Base-by-base conservation (phyloP, 1,140 invertebrate genomes). In the Habropoda laboriosa region DNA sequence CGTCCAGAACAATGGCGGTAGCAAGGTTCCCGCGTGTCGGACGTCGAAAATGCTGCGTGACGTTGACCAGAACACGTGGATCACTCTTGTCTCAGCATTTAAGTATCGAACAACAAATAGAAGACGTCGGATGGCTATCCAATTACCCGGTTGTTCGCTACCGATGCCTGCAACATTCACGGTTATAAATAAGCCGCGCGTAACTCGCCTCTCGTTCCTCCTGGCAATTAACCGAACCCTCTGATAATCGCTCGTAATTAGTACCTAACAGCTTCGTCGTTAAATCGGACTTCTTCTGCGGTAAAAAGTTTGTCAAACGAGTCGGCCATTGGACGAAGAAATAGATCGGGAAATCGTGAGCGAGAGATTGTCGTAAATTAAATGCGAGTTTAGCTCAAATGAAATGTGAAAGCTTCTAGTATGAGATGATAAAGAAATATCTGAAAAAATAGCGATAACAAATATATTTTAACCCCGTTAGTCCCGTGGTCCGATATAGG, bases 41-140 rank as follows among this genome's bases (percentile, higher is more conserved):
- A 67, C 79, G 78, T 81, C 73, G 76, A 83, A 79, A 80, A 86
- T 66, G 70, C 73, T 74, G 64, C 78, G n/a, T 86, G 87, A 91
- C 73, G 79, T 58, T 86, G 79, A 84, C 87, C 90, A 91, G 90
- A 90, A 21, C 85, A 66, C 68, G 67, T 58, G 73, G 66, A 78
- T 75, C 80, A 73, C 88, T 82, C 86, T 86, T 84, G 61, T 86
- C 86, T 73, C 47, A 79, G 86, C 87, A 88, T 90, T 88, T 83
- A 73, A 86, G 85, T 84, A 90, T 90, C 85, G 87, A 82, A 78
- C 87, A 88, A 88, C 86, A 88, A 88, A 89, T 90, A 90, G 86
- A 89, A 87, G 78, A 86, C 86, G 60, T 82, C 76, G 55, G 83
- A 89, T 86, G 87, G 84, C 73, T 79, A 35, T 70, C 42, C 57